phyloP scores from a whole-genome alignment of 2,113 vertebrate genomes.

The Numida meleagris region DNA sequence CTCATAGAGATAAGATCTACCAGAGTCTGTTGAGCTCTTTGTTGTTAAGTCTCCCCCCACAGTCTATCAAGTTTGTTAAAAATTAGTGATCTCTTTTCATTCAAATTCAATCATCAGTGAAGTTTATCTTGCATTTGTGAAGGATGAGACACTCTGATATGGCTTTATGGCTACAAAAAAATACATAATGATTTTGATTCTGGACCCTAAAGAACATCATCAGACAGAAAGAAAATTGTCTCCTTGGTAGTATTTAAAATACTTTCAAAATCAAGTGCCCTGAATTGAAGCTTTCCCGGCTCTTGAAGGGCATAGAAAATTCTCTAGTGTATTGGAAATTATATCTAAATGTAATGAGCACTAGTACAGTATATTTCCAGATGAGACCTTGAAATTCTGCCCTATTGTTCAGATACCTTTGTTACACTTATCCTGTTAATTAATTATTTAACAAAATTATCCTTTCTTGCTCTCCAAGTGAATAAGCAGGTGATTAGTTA shows the following conservation, averaged over 20 bases:
- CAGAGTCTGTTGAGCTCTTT: too few relatives aligned
- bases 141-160: constrained; percentile 52
- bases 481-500: background rate
- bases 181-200: constrained; percentile 62
- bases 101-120: constrained; percentile 72
- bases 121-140: constrained; percentile 72
- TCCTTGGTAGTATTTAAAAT: constrained; percentile 73
- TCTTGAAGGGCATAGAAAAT: constrained; percentile 41
- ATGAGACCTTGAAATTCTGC: constrained; percentile 57
- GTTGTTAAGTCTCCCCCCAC: too few relatives aligned
- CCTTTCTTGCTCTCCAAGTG: background rate
- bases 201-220: constrained; percentile 74
- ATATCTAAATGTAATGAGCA: constrained; percentile 64
- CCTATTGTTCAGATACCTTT: constrained; percentile 41
- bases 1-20: too few relatives aligned
- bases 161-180: constrained; percentile 56
- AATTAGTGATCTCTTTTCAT: constrained; percentile 66
- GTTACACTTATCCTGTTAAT: constrained; percentile 50
- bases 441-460: constrained; percentile 60
- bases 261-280: constrained; percentile 64
- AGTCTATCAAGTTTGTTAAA: constrained; percentile 60
- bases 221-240: constrained; percentile 73
- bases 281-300: constrained; percentile 56
- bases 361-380: constrained; percentile 46
- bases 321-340: constrained; percentile 71